Evolutionary conservation across 1,140 invertebrate species (phyloP).

Genomic region (Trissolcus basalis): DNA sequence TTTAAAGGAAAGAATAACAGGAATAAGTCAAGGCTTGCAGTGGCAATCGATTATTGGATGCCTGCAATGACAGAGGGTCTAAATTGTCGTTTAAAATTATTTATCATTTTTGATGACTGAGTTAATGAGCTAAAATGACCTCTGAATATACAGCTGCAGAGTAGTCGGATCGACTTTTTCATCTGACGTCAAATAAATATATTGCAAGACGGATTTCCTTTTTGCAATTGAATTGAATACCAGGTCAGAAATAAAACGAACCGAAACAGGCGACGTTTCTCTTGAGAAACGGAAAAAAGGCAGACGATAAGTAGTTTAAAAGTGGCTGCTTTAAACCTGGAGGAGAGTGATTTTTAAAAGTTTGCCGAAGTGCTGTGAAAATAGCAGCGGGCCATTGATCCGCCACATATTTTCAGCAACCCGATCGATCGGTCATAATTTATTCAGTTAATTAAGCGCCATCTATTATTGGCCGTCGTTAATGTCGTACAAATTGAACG

Average conservation of each 20-base stretch:
- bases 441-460: background rate
- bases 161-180: no score
- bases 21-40: conserved; percentile 35
- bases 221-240: background rate
- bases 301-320: conserved; percentile 42
- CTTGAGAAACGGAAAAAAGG: conserved; percentile 12
- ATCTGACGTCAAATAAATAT: no score
- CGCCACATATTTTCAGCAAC: conserved; percentile 21
- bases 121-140: no score
- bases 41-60: conserved; percentile 71
- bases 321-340: conserved; percentile 37
- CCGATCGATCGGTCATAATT: background rate
- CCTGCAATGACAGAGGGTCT: conserved; percentile 30
- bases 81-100: no score
- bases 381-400: conserved; percentile 35
- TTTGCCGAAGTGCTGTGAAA: conserved; percentile 14
- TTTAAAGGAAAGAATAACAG: conserved; percentile 29
- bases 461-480: background rate
- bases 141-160: no score
- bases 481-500: background rate
- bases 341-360: conserved; percentile 45
- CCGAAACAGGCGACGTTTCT: conserved; percentile 12
- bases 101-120: no score
- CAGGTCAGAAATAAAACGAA: conserved; percentile 2
- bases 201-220: no score